Evolutionary conservation across 2,113 vertebrate genomes (phyloP), one percentile per base, ranked within the genome.

Genomic region (Syngnathus scovelli): DNA sequence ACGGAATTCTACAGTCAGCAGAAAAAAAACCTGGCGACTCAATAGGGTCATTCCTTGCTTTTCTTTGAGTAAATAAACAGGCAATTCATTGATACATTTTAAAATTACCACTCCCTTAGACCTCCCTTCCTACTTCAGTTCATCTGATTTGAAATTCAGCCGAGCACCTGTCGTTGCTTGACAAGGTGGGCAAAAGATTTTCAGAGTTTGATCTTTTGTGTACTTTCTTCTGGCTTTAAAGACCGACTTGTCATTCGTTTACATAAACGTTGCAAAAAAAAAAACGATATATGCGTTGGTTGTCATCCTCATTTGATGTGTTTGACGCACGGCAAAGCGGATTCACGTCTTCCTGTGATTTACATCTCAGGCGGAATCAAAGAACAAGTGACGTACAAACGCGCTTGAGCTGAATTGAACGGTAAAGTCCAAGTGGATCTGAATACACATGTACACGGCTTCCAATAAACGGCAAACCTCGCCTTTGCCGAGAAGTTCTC

Each of bases 1-100:
- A 77, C 70, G 84, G 92, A 93, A 83, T 76, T 83, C 68, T 76
- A 52, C 74, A 74, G 90, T 94, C 93, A 94, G 93, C 93, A 92
- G 87, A 21, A 58, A 58, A 91, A 62, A 64, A 23, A 71, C 69
- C 67, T 23, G 78, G 75, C 64, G 89, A 69, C 77, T 86, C 87
- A 70, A 84, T 85, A 86, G 72, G 84, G 82, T 70, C 81, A 80
- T 90, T 91, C 90, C 86, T 90, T 89, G 90, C 88, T 86, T 88
- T 89, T 77, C 64, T 81, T 86, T 79, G 74, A 90, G 90, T 89
- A 92, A 90, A 91, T 88, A 90, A 89, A 84, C 68, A 86, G 63
- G 71, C 75, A 80, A 87, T 89, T 88, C 85, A 87, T 87, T 92
- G 87, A 85, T 4, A 12, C 81, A 59, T 73, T 81, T 79, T 87